A percentile compares a stretch with the other conserved stretches of the same genome.
Conservation (phyloP, 1,140 invertebrate species). For the Rhizoglyphus robini region DNA sequence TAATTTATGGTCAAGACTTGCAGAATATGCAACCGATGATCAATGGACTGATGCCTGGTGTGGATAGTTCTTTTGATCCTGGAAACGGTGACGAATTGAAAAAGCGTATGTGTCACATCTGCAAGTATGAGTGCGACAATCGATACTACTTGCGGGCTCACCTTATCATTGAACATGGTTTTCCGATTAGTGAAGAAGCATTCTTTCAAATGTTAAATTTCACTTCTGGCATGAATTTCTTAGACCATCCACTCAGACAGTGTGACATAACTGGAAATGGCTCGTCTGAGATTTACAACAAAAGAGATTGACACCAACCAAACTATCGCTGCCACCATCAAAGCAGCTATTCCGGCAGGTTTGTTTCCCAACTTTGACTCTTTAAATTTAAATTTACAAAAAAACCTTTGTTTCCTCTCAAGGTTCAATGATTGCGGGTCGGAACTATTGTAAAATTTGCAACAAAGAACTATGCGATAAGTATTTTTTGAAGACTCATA, state of each 20-base stretch:
- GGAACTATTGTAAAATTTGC: slow-evolving; percentile 94
- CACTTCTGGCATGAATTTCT: slow-evolving; percentile 1
- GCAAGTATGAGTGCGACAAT: slow-evolving; percentile 43
- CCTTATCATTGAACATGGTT: slow-evolving; percentile 46
- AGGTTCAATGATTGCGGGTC: slow-evolving; percentile 35
- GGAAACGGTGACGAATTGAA: slow-evolving; percentile 21
- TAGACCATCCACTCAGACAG: neutral
- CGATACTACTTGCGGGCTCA: slow-evolving; percentile 44
- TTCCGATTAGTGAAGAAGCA: slow-evolving; percentile 32
- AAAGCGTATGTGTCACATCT: slow-evolving; percentile 41
- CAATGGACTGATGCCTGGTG: slow-evolving; percentile 46
- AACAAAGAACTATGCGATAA: slow-evolving; percentile 99
- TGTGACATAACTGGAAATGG: neutral
- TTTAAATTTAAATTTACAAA: neutral
- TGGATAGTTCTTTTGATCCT: neutral
- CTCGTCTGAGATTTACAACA: slow-evolving; percentile 41
- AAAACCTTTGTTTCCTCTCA: slow-evolving; percentile 21
- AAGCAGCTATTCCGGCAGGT: neutral
- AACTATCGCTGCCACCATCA: neutral
- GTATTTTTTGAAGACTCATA: slow-evolving; percentile 99
- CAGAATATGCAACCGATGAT: slow-evolving; percentile 83
- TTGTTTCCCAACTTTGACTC: neutral
- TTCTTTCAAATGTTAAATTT: slow-evolving; percentile 18
- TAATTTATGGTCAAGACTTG: slow-evolving; percentile 54
- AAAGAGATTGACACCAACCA: slow-evolving; percentile 41